These are phyloP conservation scores for Gobio occitaniae DNA, from an alignment of 2,797 vertebrate genomes.

Conservation along the genomic window DNA sequence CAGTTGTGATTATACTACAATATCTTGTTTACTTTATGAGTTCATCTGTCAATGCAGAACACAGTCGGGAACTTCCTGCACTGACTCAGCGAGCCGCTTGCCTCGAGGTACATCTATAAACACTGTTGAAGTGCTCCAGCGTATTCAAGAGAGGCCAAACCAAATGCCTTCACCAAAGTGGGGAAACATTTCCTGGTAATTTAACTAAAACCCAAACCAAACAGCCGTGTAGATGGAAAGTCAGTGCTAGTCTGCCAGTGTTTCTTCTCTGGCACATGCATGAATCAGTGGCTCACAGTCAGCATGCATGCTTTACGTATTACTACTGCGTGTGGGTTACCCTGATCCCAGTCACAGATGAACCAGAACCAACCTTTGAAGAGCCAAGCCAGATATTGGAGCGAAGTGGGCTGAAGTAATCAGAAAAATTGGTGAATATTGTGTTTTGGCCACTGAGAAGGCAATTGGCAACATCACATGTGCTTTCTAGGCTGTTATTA, in stretches of 20 bases:
- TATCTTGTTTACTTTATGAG: background rate
- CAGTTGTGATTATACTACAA: background rate
- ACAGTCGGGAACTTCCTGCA: background rate
- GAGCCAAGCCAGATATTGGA: conserved; percentile 1
- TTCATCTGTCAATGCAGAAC: background rate
- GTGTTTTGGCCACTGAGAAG: background rate
- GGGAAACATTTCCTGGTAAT: conserved; percentile 50
- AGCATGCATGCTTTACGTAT: conserved; percentile 54
- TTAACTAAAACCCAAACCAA: conserved; percentile 69
- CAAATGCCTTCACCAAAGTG: conserved; percentile 9
- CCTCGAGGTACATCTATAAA: background rate
- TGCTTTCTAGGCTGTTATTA: background rate
- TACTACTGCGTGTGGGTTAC: conserved; percentile 56
- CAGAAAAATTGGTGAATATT: background rate
- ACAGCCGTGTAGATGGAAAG: conserved; percentile 68
- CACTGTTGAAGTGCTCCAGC: background rate
- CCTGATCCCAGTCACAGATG: conserved; percentile 23
- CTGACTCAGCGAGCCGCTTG: background rate
- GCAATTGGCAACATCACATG: background rate
- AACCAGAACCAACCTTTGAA: conserved; percentile 12
- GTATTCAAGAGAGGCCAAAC: conserved; percentile 22
- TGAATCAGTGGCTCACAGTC: conserved; percentile 64
- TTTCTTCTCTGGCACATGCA: conserved; percentile 60
- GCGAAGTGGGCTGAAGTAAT: background rate
- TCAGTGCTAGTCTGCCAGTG: conserved; percentile 25